Base-by-base conservation (phyloP, 2,888 invertebrate genomes). In the Strigamia maritima region DNA sequence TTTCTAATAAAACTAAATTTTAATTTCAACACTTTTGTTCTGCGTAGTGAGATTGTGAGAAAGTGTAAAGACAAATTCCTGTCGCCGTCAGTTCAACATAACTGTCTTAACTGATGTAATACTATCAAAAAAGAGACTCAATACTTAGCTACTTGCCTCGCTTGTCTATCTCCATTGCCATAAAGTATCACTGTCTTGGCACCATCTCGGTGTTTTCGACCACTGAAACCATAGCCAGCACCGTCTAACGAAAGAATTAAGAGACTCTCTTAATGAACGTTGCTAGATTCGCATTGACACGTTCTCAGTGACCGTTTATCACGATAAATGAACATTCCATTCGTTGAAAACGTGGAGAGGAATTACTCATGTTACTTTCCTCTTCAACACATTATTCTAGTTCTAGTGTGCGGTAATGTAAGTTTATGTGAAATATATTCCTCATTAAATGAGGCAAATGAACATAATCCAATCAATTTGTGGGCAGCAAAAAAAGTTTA, bases 131-230 rank as follows among this genome's bases (percentile, higher is more conserved):
- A 65, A 65, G 24, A 60, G 65, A 65, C 65, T 65, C 24, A 28
- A 65, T 65, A 65, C 65, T 65, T 10, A 10, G 16, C 65, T 65
- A 65, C 65, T 65, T 24, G 24, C 26, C 65, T 65, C 65, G 24
- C 65, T 65, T 65, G 65, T 65, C 65, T 65, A 65, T 65, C 26
- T 65, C 65, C 26, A 65, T 65, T 65, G 65, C 65, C 65, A 65
- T 65, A 65, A 65, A 65, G 65, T 65, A 26, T 65, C 12, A 65
- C 22, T 60, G 60, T 19, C 65, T 65, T 65, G 24, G 65, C 26
- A 24, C 24, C 65, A 65, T 65, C 65, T 65, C 65, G 49, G 49
- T 49, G 6, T 49, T 49, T 24, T 26, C 28, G 65, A 65, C 65
- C 65, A 65, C 65, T 7, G 28, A 26, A 14, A 65, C 65, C 4